phyloP scores from a whole-genome alignment of 1,140 invertebrate species.

The Aphelenchoides fujianensis region DNA sequence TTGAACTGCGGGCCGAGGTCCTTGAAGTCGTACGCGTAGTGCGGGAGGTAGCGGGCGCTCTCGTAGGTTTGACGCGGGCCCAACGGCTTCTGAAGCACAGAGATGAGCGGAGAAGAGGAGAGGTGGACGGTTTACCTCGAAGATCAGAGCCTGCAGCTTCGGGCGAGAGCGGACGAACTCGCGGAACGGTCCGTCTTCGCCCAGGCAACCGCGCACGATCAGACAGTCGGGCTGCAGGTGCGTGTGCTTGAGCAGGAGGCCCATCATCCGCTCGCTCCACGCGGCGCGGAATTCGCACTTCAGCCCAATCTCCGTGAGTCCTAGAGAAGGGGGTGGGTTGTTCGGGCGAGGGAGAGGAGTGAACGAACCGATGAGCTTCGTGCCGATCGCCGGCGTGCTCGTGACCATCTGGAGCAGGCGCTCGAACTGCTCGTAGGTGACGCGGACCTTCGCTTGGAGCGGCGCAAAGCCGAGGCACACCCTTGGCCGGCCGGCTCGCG shows the following conservation, averaged over 20 bases:
- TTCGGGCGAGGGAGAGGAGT: too few relatives aligned
- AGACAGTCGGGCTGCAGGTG: background rate
- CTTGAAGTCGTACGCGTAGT: too few relatives aligned
- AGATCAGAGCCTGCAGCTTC: background rate
- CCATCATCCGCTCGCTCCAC: background rate
- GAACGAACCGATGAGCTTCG: too few relatives aligned
- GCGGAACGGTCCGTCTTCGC: background rate
- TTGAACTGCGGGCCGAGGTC: too few relatives aligned
- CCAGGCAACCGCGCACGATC: background rate
- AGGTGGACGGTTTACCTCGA: too few relatives aligned
- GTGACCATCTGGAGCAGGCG: background rate
- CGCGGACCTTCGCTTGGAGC: background rate
- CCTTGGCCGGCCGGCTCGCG: background rate
- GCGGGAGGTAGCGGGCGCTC: too few relatives aligned
- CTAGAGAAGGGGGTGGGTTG: too few relatives aligned
- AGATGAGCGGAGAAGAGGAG: too few relatives aligned
- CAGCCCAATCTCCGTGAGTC: background rate
- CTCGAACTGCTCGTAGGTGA: background rate
- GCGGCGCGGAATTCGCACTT: background rate
- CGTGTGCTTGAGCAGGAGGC: background rate
- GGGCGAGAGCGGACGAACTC: background rate
- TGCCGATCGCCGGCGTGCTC: too few relatives aligned
- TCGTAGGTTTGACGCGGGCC: too few relatives aligned
- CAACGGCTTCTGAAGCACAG: too few relatives aligned
- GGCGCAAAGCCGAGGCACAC: background rate